Percentiles rank a stretch among this genome's conserved stretches.
Evolutionary conservation across 1,140 invertebrate genomes (phyloP).

Genomic region (Plectrocnemia conspersa): DNA sequence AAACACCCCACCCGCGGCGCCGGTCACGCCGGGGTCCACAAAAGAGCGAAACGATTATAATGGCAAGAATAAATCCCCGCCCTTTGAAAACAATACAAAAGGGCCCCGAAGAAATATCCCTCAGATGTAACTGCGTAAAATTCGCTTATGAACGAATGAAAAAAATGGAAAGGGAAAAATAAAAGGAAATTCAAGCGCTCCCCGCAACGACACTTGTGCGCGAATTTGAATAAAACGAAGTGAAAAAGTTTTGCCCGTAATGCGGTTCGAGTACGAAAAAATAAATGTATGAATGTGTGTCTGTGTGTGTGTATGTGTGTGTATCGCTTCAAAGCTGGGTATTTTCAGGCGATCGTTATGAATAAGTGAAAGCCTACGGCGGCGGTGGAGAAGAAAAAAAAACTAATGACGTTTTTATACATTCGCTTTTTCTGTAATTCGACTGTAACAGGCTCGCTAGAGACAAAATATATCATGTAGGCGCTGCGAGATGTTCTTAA

Average conservation of each 20-base stretch:
- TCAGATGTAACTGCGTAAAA: conserved; percentile 20
- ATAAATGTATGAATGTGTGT: conserved; percentile 7
- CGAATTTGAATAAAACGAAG: conserved; percentile 18
- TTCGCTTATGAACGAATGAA: conserved; percentile 19
- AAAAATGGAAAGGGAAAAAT: conserved; percentile 3
- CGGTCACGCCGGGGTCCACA: conserved; percentile 10
- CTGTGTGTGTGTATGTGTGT: no score
- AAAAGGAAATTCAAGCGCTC: conserved; percentile 1
- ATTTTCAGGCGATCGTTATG: conserved; percentile 14
- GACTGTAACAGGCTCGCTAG: no score
- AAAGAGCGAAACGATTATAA: conserved; percentile 19
- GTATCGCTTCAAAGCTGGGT: conserved; percentile 9
- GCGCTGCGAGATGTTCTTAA: no score
- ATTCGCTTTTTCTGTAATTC: no score
- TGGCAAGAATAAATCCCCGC: conserved; percentile 20
- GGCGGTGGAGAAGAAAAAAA: conserved; percentile 3
- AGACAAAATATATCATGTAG: no score
- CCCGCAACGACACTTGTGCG: conserved; percentile 6
- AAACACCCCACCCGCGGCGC: conserved; percentile 8
- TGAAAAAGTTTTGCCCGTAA: conserved; percentile 20
- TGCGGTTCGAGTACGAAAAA: conserved; percentile 12
- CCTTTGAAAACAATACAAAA: conserved; percentile 21
- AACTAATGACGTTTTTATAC: conserved; percentile 13
- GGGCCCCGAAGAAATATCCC: conserved; percentile 11
- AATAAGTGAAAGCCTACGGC: conserved; percentile 2